Evolutionary conservation across 2,888 invertebrate genomes (phyloP), one percentile per base, ranked within the genome.

Genomic region (Aproaerema taeniolella): DNA sequence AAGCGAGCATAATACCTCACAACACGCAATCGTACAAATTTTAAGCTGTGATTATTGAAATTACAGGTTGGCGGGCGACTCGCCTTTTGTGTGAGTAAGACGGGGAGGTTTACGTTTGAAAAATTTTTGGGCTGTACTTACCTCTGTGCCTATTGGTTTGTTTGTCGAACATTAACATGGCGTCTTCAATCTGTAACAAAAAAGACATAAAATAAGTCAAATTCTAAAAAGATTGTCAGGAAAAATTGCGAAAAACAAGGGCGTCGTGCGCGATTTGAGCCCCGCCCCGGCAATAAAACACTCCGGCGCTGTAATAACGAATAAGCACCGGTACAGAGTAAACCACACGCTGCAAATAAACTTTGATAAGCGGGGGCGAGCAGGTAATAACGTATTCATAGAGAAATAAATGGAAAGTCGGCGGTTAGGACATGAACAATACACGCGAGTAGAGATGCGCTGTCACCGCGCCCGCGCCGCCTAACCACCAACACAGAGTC

Each of bases 91-190:
- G 15, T 16, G 15, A 31, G 31, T 38, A 15, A 10, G 12, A 30
- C 10, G 12, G 2, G 3, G 5, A 30, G 17, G 16, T 29, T 24
- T 26, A 17, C 17, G 12, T 2, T 16, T n/a, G 10, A 13, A 20
- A 26, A 31, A 13, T 17, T 28, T 3, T n/a, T 29, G 34, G 39
- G 39, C 32, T 25, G 34, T 11, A 88, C 93, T 93, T 86, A 96
- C 96, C 96, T 95, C 99, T 95, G 91, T 99, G 99, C 89, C 99
- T 94, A 91, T 99, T 99, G 78, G 99, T 99, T 87, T 98, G 97
- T 92, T 99, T 99, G 89, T 99, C 99, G 89, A 99, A 99, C 99
- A 99, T 99, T 82, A 99, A 92, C 99, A 99, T 99, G 67, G 99
- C 98, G 85, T 98, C 98, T 88, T 98, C 98, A 82, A 98, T 97